Evolutionary conservation across 2,797 vertebrate species (phyloP).

Genomic region (Poecilia wingei): DNA sequence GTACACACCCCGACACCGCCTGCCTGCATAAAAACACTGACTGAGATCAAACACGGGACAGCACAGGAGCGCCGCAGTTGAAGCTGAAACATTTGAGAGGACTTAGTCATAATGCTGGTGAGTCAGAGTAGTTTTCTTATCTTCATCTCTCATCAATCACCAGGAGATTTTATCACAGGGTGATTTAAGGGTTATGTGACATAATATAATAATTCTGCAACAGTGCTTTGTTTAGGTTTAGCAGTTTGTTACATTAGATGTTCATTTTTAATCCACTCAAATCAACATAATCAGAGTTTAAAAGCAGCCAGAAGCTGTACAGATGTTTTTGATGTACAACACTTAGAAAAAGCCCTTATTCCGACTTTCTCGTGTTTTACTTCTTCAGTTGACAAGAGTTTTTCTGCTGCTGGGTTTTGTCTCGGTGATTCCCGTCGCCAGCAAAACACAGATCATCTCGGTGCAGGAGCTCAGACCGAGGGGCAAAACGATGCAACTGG

Average conservation of each 20-base stretch:
- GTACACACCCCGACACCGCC: conserved; percentile 10
- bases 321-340: neutral
- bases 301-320: neutral
- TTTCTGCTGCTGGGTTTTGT: conserved; percentile 55
- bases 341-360: neutral
- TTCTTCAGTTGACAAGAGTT: conserved; percentile 51
- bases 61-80: conserved; percentile 3
- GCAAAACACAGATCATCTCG: accelerated
- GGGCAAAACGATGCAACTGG: conserved; percentile 17
- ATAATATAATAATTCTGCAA: neutral
- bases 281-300: neutral
- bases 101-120: conserved; percentile 57
- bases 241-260: neutral
- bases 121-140: conserved; percentile 22
- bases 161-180: neutral
- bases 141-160: neutral
- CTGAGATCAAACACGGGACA: neutral
- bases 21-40: conserved; percentile 44
- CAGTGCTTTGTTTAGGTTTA: neutral
- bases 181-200: neutral
- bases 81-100: conserved; percentile 1
- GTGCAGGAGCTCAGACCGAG: neutral
- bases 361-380: neutral
- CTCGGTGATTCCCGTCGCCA: neutral
- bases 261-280: neutral